Conservation (phyloP, 2,797 vertebrate species). For the Lacerta agilis region DNA sequence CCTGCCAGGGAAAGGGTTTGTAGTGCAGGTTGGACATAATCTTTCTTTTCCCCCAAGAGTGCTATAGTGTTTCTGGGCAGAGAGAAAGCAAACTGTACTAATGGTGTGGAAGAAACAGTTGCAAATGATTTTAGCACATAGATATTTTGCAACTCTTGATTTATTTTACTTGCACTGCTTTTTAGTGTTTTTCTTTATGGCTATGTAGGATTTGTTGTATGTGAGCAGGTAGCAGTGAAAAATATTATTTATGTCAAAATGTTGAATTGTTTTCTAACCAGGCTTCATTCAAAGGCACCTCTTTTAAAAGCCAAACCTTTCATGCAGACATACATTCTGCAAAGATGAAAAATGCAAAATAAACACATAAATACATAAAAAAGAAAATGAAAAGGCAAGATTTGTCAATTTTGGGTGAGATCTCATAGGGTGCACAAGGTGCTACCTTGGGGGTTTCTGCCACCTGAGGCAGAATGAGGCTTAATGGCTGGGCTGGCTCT, state of each 20-base stretch:
- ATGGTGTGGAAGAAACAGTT: background rate
- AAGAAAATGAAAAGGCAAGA: no score
- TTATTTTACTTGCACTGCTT: conserved; percentile 6
- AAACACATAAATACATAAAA: background rate
- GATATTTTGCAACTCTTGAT: background rate
- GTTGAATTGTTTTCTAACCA: background rate
- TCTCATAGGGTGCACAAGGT: no score
- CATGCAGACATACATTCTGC: background rate
- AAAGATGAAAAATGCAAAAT: background rate
- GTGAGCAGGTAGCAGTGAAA: background rate
- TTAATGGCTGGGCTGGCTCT: no score
- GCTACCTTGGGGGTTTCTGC: no score
- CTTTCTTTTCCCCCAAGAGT: conserved; percentile 26
- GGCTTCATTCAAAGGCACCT: background rate
- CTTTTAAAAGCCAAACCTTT: background rate
- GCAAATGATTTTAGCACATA: background rate
- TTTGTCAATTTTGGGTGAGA: no score
- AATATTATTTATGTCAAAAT: background rate
- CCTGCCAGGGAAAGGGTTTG: conserved; percentile 18
- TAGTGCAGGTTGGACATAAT: conserved; percentile 23
- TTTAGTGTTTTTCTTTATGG: background rate
- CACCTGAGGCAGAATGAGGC: no score
- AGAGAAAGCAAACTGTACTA: conserved; percentile 23
- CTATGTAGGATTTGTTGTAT: background rate
- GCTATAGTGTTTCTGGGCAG: conserved; percentile 19